Percentiles rank a stretch among this genome's conserved stretches.
phyloP scores from a whole-genome alignment of 2,888 invertebrate genomes.

The Tetrapedia diversipes region DNA sequence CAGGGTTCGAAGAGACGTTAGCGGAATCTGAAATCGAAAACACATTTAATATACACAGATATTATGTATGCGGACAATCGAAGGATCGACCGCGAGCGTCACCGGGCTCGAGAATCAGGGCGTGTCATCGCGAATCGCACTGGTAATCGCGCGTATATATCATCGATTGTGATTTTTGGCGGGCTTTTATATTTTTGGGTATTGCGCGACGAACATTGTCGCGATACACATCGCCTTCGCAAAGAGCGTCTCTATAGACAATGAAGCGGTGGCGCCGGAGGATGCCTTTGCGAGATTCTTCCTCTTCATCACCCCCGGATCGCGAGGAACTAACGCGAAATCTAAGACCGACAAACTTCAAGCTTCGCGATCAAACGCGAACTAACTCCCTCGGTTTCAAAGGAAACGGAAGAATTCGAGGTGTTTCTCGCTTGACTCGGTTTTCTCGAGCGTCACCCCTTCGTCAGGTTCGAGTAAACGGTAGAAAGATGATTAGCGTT shows the following conservation, averaged over 20 bases:
- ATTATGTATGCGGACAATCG: conserved; percentile 43
- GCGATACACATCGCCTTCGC: conserved; percentile 65
- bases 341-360: no score
- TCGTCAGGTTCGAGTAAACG: conserved; percentile 57
- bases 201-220: conserved; percentile 70
- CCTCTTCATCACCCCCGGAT: accelerated
- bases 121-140: conserved; percentile 74
- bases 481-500: conserved; percentile 71
- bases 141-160: conserved; percentile 70
- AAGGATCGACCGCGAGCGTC: conserved; percentile 34
- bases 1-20: conserved; percentile 68
- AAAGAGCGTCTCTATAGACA: conserved; percentile 59
- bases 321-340: no score
- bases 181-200: conserved; percentile 83
- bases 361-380: no score
- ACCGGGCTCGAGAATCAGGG: conserved; percentile 50
- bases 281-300: conserved; percentile 28
- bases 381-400: no score
- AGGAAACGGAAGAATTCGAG: no score
- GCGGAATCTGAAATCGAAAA: conserved; percentile 79
- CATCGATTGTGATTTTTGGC: conserved; percentile 78
- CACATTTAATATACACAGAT: conserved; percentile 65
- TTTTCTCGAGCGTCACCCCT: conserved; percentile 66
- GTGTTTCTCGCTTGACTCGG: conserved; percentile 40
- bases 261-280: conserved; percentile 66